phyloP scores from a whole-genome alignment of 2,113 vertebrate species.

The Toxotes chatareus region DNA sequence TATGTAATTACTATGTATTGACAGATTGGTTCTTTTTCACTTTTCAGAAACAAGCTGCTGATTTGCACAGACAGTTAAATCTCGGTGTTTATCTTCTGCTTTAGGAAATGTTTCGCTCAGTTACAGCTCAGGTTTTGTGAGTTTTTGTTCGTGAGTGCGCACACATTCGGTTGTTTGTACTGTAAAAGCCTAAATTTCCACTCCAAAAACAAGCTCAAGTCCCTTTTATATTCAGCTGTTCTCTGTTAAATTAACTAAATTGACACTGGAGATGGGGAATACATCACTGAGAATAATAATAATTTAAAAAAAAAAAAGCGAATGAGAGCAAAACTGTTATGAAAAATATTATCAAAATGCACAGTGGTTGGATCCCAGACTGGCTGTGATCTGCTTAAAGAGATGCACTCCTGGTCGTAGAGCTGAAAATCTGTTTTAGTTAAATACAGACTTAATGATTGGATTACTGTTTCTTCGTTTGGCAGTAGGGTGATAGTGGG shows the following conservation, averaged over 20 bases:
- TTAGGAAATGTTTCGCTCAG: background rate
- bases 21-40: slow-evolving; percentile 56
- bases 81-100: background rate
- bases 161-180: background rate
- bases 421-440: slow-evolving; percentile 66
- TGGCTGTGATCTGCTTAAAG: slow-evolving; percentile 53
- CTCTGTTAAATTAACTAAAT: slow-evolving; percentile 30
- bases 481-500: slow-evolving; percentile 69
- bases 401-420: slow-evolving; percentile 20
- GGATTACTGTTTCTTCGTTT: slow-evolving; percentile 73
- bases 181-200: background rate
- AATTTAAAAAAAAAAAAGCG: background rate
- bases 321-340: slow-evolving; percentile 29
- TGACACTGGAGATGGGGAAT: slow-evolving; percentile 11
- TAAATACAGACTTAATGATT: slow-evolving; percentile 76
- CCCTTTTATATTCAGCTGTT: slow-evolving; percentile 20
- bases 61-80: slow-evolving; percentile 32
- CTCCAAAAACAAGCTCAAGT: slow-evolving; percentile 7
- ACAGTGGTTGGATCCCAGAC: slow-evolving; percentile 2
- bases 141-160: background rate
- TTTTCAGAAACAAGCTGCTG: slow-evolving; percentile 42
- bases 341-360: slow-evolving; percentile 10
- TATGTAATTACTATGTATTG: slow-evolving; percentile 70
- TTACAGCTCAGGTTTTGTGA: background rate
- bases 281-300: background rate